Conservation (phyloP, 2,888 invertebrate species). For the Oxycera nigricornis region DNA sequence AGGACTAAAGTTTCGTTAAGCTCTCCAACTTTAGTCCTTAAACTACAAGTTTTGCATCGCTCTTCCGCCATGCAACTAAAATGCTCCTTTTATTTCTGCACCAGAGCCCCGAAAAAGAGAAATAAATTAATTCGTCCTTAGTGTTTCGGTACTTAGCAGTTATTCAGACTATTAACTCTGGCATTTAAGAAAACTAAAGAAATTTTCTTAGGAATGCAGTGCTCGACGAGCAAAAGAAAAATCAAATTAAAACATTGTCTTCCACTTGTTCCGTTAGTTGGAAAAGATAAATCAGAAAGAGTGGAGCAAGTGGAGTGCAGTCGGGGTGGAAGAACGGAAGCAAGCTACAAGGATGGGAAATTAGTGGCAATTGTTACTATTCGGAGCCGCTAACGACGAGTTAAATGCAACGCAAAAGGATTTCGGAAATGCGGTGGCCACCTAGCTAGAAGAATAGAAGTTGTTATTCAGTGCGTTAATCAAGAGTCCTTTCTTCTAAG, state of each 20-base stretch:
- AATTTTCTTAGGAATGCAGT: neutral
- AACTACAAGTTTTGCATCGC: constrained; percentile 7
- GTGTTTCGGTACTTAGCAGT: constrained; percentile 20
- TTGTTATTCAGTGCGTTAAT: constrained; percentile 18
- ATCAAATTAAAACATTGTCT: constrained; percentile 32
- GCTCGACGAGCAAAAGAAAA: neutral
- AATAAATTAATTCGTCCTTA: constrained; percentile 4
- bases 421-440: constrained; percentile 15
- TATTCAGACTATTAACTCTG: constrained; percentile 32
- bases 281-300: constrained; percentile 6
- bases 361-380: constrained; percentile 28
- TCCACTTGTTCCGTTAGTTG: constrained; percentile 18
- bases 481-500: neutral
- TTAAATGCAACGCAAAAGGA: constrained; percentile 26
- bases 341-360: constrained; percentile 24
- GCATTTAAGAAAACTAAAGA: neutral
- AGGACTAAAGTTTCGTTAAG: neutral
- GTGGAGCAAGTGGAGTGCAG: neutral
- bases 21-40: constrained; percentile 26
- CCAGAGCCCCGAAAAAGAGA: neutral
- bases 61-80: neutral
- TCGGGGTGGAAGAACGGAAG: neutral
- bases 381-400: constrained; percentile 31
- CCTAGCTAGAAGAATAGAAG: neutral
- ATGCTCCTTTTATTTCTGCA: neutral